phyloP scores from a whole-genome alignment of 2,797 vertebrate species.

The Xenopus petersii region DNA sequence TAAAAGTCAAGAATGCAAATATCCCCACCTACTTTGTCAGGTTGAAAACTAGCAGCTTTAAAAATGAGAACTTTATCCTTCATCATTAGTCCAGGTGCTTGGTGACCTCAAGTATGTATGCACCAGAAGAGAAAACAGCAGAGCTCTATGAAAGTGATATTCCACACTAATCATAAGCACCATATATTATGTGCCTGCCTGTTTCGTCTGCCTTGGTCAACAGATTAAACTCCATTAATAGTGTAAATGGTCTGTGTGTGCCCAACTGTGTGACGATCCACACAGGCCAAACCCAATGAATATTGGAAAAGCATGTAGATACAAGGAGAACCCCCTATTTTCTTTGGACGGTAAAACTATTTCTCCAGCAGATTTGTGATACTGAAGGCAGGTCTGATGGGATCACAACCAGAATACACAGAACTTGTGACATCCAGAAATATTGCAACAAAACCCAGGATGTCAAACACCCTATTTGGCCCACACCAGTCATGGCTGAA shows the following conservation, averaged over 20 bases:
- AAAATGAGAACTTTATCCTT: neutral
- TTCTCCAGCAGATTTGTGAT: conserved; percentile 1
- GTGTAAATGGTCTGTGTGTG: neutral
- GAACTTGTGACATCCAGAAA: neutral
- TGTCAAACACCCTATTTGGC: neutral
- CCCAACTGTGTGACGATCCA: neutral
- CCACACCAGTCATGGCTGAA: neutral
- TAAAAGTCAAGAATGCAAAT: conserved; percentile 14
- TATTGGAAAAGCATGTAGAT: conserved; percentile 1
- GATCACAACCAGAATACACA: neutral
- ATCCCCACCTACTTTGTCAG: conserved; percentile 17
- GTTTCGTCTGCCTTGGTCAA: neutral
- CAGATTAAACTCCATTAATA: neutral
- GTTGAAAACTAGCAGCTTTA: conserved; percentile 42
- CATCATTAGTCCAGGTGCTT: conserved; percentile 1
- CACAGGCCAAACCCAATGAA: conserved; percentile 1
- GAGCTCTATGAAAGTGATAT: neutral
- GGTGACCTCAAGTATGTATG: conserved; percentile 38
- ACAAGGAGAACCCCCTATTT: neutral
- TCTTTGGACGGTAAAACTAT: conserved; percentile 12
- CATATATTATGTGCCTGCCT: conserved; percentile 24
- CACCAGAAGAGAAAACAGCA: conserved; percentile 18
- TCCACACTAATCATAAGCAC: conserved; percentile 38
- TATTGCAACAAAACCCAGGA: conserved; percentile 40
- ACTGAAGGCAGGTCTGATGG: neutral